Percentiles rank a stretch among this genome's conserved stretches.
These are phyloP conservation scores for Trichonephila clavipes DNA, from an alignment of 1,140 invertebrate genomes.

Conservation along the genomic window DNA sequence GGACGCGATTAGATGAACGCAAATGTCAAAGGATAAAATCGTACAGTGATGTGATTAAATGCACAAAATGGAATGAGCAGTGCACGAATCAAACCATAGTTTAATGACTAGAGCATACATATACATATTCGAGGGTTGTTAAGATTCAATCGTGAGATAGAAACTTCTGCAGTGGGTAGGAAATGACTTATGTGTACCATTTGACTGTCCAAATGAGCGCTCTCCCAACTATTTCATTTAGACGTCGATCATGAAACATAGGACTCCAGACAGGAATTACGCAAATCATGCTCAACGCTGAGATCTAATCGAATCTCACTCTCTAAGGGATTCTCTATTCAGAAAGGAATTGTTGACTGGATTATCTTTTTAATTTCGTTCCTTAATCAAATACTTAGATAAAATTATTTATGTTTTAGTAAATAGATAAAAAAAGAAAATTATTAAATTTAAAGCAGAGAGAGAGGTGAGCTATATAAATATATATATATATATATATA, in stretches of 20 bases:
- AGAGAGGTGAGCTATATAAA: too few relatives aligned
- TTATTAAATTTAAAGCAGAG: too few relatives aligned
- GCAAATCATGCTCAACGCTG: conserved; percentile 12
- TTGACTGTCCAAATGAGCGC: conserved; percentile 38
- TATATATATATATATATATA: too few relatives aligned
- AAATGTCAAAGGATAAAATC: conserved; percentile 61
- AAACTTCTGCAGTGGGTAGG: conserved; percentile 54
- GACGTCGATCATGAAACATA: not conserved
- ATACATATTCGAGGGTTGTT: conserved; percentile 55
- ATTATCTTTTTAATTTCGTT: too few relatives aligned
- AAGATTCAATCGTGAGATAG: conserved; percentile 56
- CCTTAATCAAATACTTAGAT: too few relatives aligned
- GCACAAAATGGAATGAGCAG: conserved; percentile 40
- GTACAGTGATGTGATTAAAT: conserved; percentile 47
- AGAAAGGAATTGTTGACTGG: too few relatives aligned
- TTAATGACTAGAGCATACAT: conserved; percentile 58
- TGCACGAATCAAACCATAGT: not conserved
- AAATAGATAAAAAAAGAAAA: too few relatives aligned
- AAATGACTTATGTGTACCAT: conserved; percentile 51
- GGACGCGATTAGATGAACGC: conserved; percentile 2
- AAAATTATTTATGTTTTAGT: too few relatives aligned
- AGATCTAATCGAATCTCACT: conserved; percentile 16
- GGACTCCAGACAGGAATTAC: not conserved
- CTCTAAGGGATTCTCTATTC: not conserved
- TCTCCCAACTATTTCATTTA: not conserved